Base-by-base conservation (phyloP, 2,113 vertebrate species). In the Paracanthobrama guichenoti region DNA sequence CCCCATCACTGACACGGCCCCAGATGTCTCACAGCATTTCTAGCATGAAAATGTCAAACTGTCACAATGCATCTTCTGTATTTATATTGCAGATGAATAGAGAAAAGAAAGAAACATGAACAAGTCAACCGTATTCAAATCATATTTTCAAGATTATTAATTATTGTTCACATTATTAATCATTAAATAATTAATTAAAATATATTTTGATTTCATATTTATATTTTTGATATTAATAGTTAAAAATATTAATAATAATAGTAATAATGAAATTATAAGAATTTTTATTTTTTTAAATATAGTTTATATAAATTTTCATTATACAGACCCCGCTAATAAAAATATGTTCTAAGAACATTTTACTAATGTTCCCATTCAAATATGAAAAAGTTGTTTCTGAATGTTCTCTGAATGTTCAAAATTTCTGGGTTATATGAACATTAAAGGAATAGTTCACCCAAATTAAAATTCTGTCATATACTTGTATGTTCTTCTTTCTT, bases 1-100 rank as follows among this genome's bases (percentile, higher is more conserved):
- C 44, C 62, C 31, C 80, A 46, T 71, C 60, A 35, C 44, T 74
- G 67, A 82, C 74, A 50, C 24, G 3, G 42, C 71, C 73, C 26
- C 73, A 81, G 69, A 81, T 80, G 44, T 55, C 59, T 39, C 85
- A n/a, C 57, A 74, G 53, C 39, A 55, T 35, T 69, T 88, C 64
- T 35, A 26, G 20, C 42, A 76, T 76, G 50, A 84, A 86, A 88
- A 88, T 85, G 87, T 72, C 84, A 86, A 31, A 44, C 69, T 84
- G 75, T 79, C 69, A 62, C 18, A 28, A 11, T n/a, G n/a, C 60
- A 39, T 85, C 46, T 46, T 50, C 50, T 48, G 28, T 28, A 55
- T 72, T 60, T 48, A 64, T 67, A 39, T 4, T 42, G 28, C 35
- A 42, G 46, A 35, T 20, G 10, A 5, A 16, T 79, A 39, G 16